Base-by-base conservation (phyloP, 2,888 invertebrate species). In the Prenolepis imparis region DNA sequence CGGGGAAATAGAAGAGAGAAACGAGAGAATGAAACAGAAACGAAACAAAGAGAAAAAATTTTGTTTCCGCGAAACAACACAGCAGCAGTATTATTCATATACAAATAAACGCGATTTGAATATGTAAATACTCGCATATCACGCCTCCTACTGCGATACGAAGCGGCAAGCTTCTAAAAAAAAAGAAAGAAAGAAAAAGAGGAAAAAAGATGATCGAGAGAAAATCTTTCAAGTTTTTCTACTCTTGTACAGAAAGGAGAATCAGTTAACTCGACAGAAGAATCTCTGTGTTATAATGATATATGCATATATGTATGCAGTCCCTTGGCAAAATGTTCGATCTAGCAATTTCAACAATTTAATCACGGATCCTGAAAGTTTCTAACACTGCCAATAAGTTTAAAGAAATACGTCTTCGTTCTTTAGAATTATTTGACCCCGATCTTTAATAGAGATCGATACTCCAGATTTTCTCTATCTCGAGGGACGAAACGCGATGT, bases 301-400 rank as follows among this genome's bases (percentile, higher is more conserved):
- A 28, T 28, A 67, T n/a, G 39, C 57, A 39, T 41, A 64, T 70
- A 59, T 82, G 67, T 84, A 72, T 72, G 77, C 73, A 28, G 21
- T 68, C 80, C 59, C 70, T 84, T 84, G 57, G 63, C 83, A 85
- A 74, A 59, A 74, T 52, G 63, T 57, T 82, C 75, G 75, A 82
- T 84, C 85, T 89, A 87, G 63, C 84, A 59, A 55, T 85, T 87
- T 88, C 18, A 72, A 55, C 57, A 57, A 84, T 68, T 73, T 78
- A 82, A 82, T 61, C 77, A 84, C 63, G 81, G 66, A 88, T 87
- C 66, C 84, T 87, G 90, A 90, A 90, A 90, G 90, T 90, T 89
- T 87, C 84, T 55, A 85, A 88, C 90, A 90, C 90, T 90, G 90
- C 90, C 90, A 90, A 89, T 89, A 82, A 86, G 89, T 88, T 90